Evolutionary conservation across 2,113 vertebrate species (phyloP), one percentile per base, ranked within the genome.

Genomic region (Melanerpes formicivorus): DNA sequence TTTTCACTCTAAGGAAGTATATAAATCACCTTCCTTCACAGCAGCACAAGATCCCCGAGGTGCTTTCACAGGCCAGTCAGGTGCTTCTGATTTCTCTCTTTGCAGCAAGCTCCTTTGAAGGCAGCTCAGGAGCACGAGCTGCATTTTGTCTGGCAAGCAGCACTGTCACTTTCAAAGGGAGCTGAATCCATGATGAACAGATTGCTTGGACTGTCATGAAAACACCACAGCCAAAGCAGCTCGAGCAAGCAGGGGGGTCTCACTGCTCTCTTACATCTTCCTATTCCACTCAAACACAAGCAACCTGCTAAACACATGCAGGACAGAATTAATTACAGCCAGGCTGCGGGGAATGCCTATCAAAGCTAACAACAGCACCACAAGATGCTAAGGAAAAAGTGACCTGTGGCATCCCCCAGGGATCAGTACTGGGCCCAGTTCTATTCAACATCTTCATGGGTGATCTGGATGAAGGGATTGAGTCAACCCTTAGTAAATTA

Each of bases 11-110:
- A 50, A 50, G 21, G 1, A 44, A 58, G 50, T 42, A n/a, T 37
- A 42, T 37, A 16, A 7, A 52, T 71, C 29, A 22, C 50, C n/a
- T 13, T 13, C 27, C 34, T 50, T 21, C 7, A 37, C 58, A 25
- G 21, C 4, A 22, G 66, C 23, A 14, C 14, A 6, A 8, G 5
- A 58, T 58, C 64, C 76, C 29, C 0, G 0, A 19, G 22, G 34
- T 75, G n/a, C 76, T 72, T 73, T 84, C 85, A 63, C 23, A 40
- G 90, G 40, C 27, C 25, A 34, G 27, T 8, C 67, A 76, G 42
- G n/a, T 71, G 40, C 30, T 80, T 63, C 82, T 80, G 23, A 6
- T 66, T 34, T 16, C 32, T 54, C n/a, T 54, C 70, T 83, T 70
- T 42, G 19, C 14, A 82, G 73, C 32, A 62, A 58, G 16, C 22